Conservation (phyloP, 2,888 invertebrate genomes). For the Argyresthia albistria region DNA sequence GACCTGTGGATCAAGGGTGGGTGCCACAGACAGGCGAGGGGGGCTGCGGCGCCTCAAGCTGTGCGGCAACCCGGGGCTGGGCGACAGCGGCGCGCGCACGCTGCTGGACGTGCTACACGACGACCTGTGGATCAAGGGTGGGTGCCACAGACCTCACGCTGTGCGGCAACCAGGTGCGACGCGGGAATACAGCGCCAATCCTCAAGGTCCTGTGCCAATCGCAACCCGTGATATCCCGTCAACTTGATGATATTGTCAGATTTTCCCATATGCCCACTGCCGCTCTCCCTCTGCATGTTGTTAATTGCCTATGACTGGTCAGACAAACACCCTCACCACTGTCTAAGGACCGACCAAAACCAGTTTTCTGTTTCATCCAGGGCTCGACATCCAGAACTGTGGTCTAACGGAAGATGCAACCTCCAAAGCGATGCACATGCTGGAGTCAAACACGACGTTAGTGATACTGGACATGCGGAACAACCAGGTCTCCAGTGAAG, state of each 20-base stretch:
- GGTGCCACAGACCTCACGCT: slow-evolving; percentile 61
- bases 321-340: neutral
- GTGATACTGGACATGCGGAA: slow-evolving; percentile 78
- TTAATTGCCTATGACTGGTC: too few relatives aligned
- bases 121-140: slow-evolving; percentile 85
- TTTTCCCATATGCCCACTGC: too few relatives aligned
- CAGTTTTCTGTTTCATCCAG: slow-evolving; percentile 31
- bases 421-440: slow-evolving; percentile 67
- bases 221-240: too few relatives aligned
- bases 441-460: slow-evolving; percentile 77
- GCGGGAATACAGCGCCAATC: too few relatives aligned
- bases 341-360: neutral
- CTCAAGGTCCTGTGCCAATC: too few relatives aligned
- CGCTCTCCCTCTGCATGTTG: too few relatives aligned
- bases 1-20: slow-evolving; percentile 84
- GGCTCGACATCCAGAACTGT: slow-evolving; percentile 82
- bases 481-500: slow-evolving; percentile 68
- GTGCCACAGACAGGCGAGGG: neutral
- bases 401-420: slow-evolving; percentile 77
- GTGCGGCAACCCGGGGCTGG: slow-evolving; percentile 78
- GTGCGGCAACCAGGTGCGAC: slow-evolving; percentile 77
- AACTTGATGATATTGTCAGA: too few relatives aligned
- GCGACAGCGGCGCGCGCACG: slow-evolving; percentile 74
- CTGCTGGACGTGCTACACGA: slow-evolving; percentile 81
- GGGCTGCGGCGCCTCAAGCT: slow-evolving; percentile 80